Base-by-base conservation (phyloP, 2,888 invertebrate genomes). In the Caradrina kadenii region DNA sequence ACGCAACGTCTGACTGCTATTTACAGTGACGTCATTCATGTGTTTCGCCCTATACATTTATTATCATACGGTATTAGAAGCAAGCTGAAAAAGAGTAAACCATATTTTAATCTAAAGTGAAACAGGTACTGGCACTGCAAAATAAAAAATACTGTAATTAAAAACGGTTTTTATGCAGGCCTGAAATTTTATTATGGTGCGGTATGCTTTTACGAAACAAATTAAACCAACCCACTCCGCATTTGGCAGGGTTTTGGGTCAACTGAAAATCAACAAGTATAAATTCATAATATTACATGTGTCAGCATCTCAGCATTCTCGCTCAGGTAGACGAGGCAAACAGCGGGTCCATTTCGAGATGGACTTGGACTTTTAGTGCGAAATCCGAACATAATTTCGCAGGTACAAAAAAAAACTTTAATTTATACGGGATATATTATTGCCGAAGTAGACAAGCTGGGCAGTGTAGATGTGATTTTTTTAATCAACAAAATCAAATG, bases 261-360 rank as follows among this genome's bases (percentile, higher is more conserved):
- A 54, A 54, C 31, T 73, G 62, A 79, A 79, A 74, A 21, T 63
- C 55, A 68, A 59, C 79, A 68, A 59, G 67, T 62, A 61, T 62
- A 66, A 49, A 22, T 66, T 61, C 19, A 60, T 73, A 55, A 73
- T 26, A 26, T 26, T 26, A 26, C 66, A 68, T 74, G 73, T 81
- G 67, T 78, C 73, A 73, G 75, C 68, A 63, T 19, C 50, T 78
- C 75, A 73, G 75, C 69, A 63, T 39, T 53, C 52, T 62, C 39
- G 21, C 54, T 59, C 76, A 79, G 78, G 63, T 79, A 72, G 49
- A 56, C 56, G 56, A 72, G 63, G 64, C 64, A 67, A 80, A 76
- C 78, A 76, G 72, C 26, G 26, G n/a, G 76, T 79, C 59, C 63
- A 80, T 45, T 11, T 39, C 39, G 54, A 64, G 15, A 10, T 63